Evolutionary conservation across 2,888 invertebrate genomes (phyloP).

Genomic region (Melipona bicolor): DNA sequence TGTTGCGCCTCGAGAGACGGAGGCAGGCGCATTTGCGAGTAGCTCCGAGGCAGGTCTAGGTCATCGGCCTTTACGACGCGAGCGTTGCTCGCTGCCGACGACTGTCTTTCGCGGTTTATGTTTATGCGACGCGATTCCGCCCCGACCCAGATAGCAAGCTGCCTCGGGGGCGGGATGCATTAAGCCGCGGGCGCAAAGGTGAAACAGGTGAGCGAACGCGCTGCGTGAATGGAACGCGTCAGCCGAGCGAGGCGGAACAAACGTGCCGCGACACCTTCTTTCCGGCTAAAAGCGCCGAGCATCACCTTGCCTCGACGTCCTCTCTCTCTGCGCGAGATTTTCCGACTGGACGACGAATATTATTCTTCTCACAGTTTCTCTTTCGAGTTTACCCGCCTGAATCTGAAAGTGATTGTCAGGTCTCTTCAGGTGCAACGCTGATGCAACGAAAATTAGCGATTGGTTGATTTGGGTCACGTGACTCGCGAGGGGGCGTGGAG

Average conservation of each 20-base stretch:
- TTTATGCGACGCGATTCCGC: constrained; percentile 65
- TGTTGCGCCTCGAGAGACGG: background rate
- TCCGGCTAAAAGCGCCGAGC: constrained; percentile 7
- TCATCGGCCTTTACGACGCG: constrained; percentile 35
- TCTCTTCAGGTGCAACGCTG: too few species aligned
- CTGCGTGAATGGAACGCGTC: constrained; percentile 25
- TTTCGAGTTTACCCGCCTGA: too few species aligned
- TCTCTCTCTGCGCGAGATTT: too few species aligned
- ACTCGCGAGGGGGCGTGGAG: too few species aligned
- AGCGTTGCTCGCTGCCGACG: background rate
- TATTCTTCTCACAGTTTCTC: too few species aligned
- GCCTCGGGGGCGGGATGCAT: constrained; percentile 44
- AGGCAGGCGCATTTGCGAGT: background rate
- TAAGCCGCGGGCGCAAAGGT: constrained; percentile 51
- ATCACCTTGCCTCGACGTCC: too few species aligned
- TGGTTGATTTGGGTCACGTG: too few species aligned
- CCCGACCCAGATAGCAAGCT: constrained; percentile 64
- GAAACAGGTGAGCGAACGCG: constrained; percentile 55
- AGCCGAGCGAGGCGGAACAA: constrained; percentile 64
- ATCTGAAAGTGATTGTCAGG: too few species aligned
- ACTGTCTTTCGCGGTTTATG: constrained; percentile 63
- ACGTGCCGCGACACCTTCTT: constrained; percentile 61
- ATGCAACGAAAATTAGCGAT: too few species aligned
- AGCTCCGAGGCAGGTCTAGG: constrained; percentile 43
- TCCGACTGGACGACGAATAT: too few species aligned